Evolutionary conservation across 2,888 invertebrate species (phyloP), one percentile per base, ranked within the genome.

Genomic region (Ormyrus thymus): DNA sequence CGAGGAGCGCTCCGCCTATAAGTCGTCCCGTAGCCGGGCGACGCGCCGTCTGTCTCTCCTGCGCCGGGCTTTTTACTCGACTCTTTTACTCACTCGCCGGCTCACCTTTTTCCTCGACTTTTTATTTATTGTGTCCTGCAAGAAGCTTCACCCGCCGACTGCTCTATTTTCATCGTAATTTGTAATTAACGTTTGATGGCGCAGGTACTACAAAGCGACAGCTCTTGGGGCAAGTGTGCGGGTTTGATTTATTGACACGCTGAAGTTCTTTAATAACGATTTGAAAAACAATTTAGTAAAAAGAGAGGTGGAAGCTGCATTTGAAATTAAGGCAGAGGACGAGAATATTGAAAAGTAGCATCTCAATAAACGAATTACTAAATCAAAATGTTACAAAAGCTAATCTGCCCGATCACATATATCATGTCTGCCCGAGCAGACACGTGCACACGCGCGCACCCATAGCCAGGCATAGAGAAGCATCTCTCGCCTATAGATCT

Each of bases 401-500:
- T 75, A 55, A 75, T 69, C 66, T 69, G 46, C 55, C 45, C 13
- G 68, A 46, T 59, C 13, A 29, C 29, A 61, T 68, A 69, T 55
- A 62, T 75, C 61, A 75, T 68, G 46, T 61, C 59, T 66, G 51
- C 58, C 45, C 48, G 15, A 15, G 15, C n/a, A 46, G 8, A 6
- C 29, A 29, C 3, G 1, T 1, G 3, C 29, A 64, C 13, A 55
- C 55, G 51, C 61, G 29, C 29, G 29, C 29, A 29, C 29, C 29
- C 29, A 29, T 29, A 29, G 46, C 48, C n/a, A 46, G 8, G 7
- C 29, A 29, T 29, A 29, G 29, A 64, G n/a, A 55, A 68, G 51
- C 61, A 50, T 59, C 71, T 69, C 65, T 66, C 65, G 48, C 53
- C 29, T 50, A 62, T 75, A 62, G 51, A 61, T 68, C 75, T 61